These are phyloP conservation scores for Valencia hispanica DNA, from an alignment of 2,797 vertebrate species.

Conservation along the genomic window DNA sequence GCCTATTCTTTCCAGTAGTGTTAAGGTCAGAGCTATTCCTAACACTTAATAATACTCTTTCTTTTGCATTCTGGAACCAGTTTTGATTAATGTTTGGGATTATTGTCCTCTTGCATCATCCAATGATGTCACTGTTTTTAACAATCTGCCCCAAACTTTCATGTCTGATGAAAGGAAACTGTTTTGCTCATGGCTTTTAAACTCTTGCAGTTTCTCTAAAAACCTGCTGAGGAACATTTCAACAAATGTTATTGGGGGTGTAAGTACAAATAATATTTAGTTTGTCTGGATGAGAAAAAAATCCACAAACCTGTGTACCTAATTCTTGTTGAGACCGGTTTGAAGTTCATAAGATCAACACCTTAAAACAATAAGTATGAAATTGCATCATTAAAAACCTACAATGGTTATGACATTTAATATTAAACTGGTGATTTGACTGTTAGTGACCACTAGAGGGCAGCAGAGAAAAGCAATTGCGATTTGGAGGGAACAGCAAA, in stretches of 20 bases:
- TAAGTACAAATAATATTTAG: not conserved
- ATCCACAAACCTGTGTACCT: not conserved
- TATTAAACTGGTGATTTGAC: not conserved
- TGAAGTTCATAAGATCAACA: not conserved
- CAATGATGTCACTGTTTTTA: not conserved
- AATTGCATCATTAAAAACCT: not conserved
- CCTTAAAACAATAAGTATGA: not conserved
- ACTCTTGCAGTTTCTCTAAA: not conserved
- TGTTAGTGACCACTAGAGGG: slow-evolving; percentile 49
- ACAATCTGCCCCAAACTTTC: not conserved
- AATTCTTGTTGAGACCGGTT: not conserved
- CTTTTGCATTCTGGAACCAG: not conserved
- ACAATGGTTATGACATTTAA: not conserved
- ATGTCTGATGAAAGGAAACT: not conserved
- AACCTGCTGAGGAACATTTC: not conserved
- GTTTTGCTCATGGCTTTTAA: not conserved
- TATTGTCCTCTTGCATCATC: too few species aligned
- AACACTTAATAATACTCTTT: not conserved
- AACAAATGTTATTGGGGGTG: not conserved
- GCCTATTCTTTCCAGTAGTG: not conserved
- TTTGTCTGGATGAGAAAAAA: not conserved
- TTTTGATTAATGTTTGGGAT: not conserved
- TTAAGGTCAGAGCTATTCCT: not conserved
- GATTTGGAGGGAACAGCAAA: slow-evolving; percentile 62
- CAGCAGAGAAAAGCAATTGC: slow-evolving; percentile 62